Evolutionary conservation across 2,797 vertebrate species (phyloP), one percentile per base, ranked within the genome.

Genomic region (Diplodus puntazzo): DNA sequence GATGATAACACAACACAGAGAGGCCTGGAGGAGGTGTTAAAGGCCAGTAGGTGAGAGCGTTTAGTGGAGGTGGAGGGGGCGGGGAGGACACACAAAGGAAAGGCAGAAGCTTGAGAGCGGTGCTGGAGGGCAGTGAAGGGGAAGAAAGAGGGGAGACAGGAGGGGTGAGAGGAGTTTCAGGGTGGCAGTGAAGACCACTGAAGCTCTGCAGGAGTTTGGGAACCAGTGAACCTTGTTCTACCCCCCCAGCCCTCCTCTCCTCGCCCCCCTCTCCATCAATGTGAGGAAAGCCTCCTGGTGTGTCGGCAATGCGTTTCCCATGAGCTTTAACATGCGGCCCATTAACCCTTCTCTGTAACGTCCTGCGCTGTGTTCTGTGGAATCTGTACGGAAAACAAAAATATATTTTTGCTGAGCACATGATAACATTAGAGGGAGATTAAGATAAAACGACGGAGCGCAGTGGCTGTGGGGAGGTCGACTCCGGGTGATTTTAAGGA

Each of bases 131-230:
- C 85, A 89, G 90, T 75, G 86, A 87, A 90, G 86, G 85, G 90
- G 89, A 92, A 92, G 86, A 89, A 88, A 84, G 81, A 77, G 85
- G 87, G 83, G 81, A 75, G 86, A 83, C 84, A 88, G 87, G 89
- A 91, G 89, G 91, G 88, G 85, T 64, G 75, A 88, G 85, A 85
- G 69, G 80, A 88, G 89, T 83, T 92, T 89, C 77, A 87, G 90
- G 87, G 85, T 90, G 93, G 88, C 87, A 88, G 85, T 83, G 82
- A 85, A 86, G 87, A 80, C 89, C 84, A 90, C 87, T 88, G 91
- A 91, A 91, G 89, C 92, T 88, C 93, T 77, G 87, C 92, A 90
- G 92, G 92, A 92, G 91, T 91, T 94, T 92, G 91, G 90, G 91
- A 94, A 93, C 84, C 89, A 91, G 86, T 93, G 90, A 93, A 93